Percentiles rank a stretch among this genome's conserved stretches.
Conservation (phyloP, 2,797 vertebrate species). For the Malacoctenus gilli region DNA sequence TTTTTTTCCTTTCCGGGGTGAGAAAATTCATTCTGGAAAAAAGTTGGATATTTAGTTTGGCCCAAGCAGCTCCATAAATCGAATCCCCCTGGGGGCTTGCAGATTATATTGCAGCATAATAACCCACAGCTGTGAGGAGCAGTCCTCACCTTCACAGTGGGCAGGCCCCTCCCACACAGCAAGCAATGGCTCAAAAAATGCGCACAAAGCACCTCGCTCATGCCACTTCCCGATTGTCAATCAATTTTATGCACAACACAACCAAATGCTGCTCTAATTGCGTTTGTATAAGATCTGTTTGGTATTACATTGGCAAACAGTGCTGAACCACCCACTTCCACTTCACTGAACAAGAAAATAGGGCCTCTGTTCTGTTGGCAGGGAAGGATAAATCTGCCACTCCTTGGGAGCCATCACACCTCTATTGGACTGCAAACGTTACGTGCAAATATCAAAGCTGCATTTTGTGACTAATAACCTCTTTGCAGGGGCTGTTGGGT, state of each 20-base stretch:
- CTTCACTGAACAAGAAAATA: conserved; percentile 73
- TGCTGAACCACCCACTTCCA: conserved; percentile 68
- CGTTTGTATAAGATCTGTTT: conserved; percentile 68
- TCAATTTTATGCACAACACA: conserved; percentile 62
- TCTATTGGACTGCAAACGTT: conserved; percentile 60
- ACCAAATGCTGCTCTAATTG: conserved; percentile 69
- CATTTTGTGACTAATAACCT: conserved; percentile 59
- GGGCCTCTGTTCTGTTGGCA: conserved; percentile 60
- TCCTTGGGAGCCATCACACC: conserved; percentile 63
- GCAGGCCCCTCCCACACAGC: conserved; percentile 26
- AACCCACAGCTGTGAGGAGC: conserved; percentile 41
- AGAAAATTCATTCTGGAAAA: conserved; percentile 19
- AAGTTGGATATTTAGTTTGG: conserved; percentile 46
- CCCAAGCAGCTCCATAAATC: conserved; percentile 21
- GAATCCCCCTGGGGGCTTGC: conserved; percentile 16
- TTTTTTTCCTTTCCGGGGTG: neutral
- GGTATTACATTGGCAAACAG: conserved; percentile 69
- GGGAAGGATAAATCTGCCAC: conserved; percentile 69
- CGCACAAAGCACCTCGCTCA: conserved; percentile 44
- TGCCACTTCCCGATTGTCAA: conserved; percentile 52
- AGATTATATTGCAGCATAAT: conserved; percentile 52
- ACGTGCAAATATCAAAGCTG: conserved; percentile 59
- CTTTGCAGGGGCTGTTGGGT: conserved; percentile 58
- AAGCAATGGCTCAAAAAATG: conserved; percentile 37
- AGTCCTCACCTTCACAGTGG: conserved; percentile 44